Evolutionary conservation across 2,113 vertebrate species (phyloP).

Genomic region (Fregetta grallaria): DNA sequence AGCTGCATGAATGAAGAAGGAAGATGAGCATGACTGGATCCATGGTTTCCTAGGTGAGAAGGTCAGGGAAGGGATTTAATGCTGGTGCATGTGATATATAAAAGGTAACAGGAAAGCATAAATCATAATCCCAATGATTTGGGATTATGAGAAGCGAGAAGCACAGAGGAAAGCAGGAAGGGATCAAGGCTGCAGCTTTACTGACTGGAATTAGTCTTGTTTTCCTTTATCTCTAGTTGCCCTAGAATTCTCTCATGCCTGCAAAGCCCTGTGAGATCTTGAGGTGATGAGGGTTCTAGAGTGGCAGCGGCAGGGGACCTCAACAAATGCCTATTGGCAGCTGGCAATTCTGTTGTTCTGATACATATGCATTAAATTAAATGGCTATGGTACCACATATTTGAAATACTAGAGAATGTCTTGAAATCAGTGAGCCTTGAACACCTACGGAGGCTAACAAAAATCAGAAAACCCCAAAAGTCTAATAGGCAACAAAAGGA

Average conservation of each 20-base stretch:
- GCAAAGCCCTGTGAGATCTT: not conserved
- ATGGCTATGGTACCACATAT: not conserved
- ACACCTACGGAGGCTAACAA: not conserved
- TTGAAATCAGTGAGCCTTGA: not conserved
- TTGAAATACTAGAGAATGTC: not conserved
- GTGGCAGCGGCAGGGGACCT: not conserved
- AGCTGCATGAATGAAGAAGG: not conserved
- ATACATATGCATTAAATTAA: not conserved
- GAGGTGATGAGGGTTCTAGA: not conserved
- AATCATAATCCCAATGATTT: conserved; percentile 16
- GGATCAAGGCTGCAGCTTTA: conserved; percentile 10
- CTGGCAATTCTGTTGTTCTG: not conserved
- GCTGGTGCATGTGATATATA: not conserved
- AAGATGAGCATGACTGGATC: not conserved
- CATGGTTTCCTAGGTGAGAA: not conserved
- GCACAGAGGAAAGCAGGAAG: conserved; percentile 6
- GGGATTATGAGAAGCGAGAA: conserved; percentile 17
- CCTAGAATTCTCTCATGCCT: not conserved
- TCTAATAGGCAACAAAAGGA: not conserved
- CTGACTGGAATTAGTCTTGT: conserved; percentile 1
- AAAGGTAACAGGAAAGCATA: conserved; percentile 25
- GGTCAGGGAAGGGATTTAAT: not conserved
- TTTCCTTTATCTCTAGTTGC: conserved; percentile 17
- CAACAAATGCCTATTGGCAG: not conserved
- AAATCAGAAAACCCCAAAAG: not conserved